A percentile compares a stretch with the other conserved stretches of the same genome.
phyloP scores from a whole-genome alignment of 1,140 invertebrate genomes.

The Trissolcus basalis region DNA sequence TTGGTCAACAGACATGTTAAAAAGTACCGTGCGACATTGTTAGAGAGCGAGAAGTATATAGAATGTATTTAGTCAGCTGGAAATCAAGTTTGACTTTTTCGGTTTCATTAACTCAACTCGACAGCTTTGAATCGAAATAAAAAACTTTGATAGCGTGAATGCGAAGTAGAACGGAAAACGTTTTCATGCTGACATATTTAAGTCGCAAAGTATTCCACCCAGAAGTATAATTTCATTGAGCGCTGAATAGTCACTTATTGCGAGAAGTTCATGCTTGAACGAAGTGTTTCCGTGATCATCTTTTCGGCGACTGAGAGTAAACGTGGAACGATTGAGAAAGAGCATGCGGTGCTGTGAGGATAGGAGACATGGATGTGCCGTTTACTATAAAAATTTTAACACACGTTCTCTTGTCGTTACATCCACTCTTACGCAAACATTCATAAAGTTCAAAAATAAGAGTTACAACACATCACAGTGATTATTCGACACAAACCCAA shows the following conservation, averaged over 20 bases:
- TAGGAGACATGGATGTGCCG: constrained; percentile 74
- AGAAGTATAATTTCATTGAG: constrained; percentile 12
- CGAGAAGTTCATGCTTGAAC: constrained; percentile 19
- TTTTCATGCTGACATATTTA: constrained; percentile 23
- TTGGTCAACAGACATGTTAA: too few relatives aligned
- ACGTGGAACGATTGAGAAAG: constrained; percentile 32
- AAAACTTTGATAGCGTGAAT: neutral
- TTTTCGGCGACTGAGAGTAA: neutral
- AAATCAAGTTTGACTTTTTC: neutral
- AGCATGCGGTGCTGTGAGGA: constrained; percentile 72
- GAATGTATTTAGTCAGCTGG: too few relatives aligned
- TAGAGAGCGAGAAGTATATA: too few relatives aligned
- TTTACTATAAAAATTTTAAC: constrained; percentile 60
- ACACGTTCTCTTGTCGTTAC: constrained; percentile 13
- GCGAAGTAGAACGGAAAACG: constrained; percentile 12
- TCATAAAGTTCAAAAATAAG: neutral
- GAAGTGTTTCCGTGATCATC: neutral
- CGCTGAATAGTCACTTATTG: neutral
- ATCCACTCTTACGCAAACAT: constrained; percentile 41
- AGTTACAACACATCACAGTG: neutral
- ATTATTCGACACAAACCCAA: neutral
- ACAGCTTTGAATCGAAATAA: neutral
- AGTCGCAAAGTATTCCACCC: constrained; percentile 7
- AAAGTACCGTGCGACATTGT: too few relatives aligned
- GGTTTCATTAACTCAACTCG: neutral